Evolutionary conservation across 2,888 invertebrate genomes (phyloP), one percentile per base, ranked within the genome.

Genomic region (Chloroclystis v-ata): DNA sequence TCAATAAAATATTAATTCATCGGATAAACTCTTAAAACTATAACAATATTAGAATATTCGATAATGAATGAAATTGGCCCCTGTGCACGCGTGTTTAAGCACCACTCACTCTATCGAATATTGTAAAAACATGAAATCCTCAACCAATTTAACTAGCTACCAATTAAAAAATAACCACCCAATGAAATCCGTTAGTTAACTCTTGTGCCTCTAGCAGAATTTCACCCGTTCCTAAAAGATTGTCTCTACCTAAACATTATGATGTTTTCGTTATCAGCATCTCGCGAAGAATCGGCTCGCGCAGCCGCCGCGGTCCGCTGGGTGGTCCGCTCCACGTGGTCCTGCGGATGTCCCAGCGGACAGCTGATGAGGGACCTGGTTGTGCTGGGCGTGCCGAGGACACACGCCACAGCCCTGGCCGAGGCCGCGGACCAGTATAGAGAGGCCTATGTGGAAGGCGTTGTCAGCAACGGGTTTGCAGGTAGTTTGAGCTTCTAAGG

Each of bases 261-360:
- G 8, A 2, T 12, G 6, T 13, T 30, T 13, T 20, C 5, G 5
- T 20, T 5, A 16, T 1, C 41, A 85, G 85, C 78, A 0, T 81
- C 85, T 0, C 79, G 86, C 12, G 82, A 75, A 0, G 86, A 87
- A 45, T 72, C 78, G 52, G 86, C 86, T 0, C 79, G 86, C n/a
- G 83, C 81, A 0, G 78, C 78, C 0, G 85, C 82, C 0, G 79
- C 72, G 0, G 65, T 82, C 33, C 82, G 86, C 47, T 87, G 86
- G 86, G 82, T 82, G 40, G 54, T 82, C 35, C 65, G 67, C 7
- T 78, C 82, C 20, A 67, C 83, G 0, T 72, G 78, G 55, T 65
- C 78, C 2, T 70, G 79, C 54, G 58, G 63, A 1, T 85, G 85
- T 55, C 52, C 69, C 4, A 75, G 78, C 1, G 60, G 75, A 4